phyloP scores from a whole-genome alignment of 2,888 invertebrate species.

The Leptopilina myrica region DNA sequence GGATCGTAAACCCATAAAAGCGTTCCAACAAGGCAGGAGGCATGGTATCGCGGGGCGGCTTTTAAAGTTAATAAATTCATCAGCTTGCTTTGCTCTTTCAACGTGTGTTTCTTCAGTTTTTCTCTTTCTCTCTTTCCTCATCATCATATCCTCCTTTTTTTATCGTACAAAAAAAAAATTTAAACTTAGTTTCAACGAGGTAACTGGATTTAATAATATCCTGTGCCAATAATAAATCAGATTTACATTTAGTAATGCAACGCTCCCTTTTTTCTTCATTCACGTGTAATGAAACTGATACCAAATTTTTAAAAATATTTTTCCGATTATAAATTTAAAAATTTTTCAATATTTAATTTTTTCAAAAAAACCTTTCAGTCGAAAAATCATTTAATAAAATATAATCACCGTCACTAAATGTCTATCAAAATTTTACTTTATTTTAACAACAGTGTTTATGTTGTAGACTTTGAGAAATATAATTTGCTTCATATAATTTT shows the following conservation, averaged over 20 bases:
- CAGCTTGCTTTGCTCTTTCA: conserved; percentile 54
- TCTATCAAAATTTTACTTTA: conserved; percentile 54
- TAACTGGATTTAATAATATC: conserved; percentile 73
- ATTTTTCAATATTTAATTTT: too few species aligned
- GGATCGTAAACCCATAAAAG: conserved; percentile 63
- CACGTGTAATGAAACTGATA: not conserved
- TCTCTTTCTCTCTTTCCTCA: conserved; percentile 35
- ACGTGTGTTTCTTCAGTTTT: conserved; percentile 49
- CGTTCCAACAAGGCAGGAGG: conserved; percentile 61
- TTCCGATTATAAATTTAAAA: too few species aligned
- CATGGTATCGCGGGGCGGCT: conserved; percentile 66
- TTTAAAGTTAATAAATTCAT: conserved; percentile 74
- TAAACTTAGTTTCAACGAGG: conserved; percentile 70
- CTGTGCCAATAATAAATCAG: conserved; percentile 70
- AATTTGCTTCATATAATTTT: conserved; percentile 55
- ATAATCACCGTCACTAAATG: conserved; percentile 3
- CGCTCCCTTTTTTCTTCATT: conserved; percentile 35
- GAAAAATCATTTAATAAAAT: not conserved
- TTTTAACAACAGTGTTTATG: conserved; percentile 56
- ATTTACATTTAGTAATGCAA: conserved; percentile 67
- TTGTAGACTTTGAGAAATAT: conserved; percentile 55
- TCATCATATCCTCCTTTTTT: conserved; percentile 50
- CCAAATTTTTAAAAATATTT: too few species aligned
- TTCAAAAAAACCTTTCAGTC: too few species aligned
- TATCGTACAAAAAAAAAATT: conserved; percentile 60